phyloP scores from a whole-genome alignment of 1,140 invertebrate species.

The Maconellicoccus hirsutus region DNA sequence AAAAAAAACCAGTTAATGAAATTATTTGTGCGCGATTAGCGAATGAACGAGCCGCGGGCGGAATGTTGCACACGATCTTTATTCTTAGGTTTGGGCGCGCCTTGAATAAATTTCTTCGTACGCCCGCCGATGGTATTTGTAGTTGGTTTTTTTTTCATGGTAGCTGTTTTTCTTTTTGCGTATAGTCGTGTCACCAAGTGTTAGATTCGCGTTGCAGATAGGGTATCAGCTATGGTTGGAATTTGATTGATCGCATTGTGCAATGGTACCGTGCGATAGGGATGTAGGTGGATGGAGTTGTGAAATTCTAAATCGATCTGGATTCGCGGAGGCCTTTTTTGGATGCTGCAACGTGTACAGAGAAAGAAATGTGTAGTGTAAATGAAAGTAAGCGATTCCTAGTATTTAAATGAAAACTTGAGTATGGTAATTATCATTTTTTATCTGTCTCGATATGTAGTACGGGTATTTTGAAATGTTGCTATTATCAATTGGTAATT shows the following conservation, averaged over 20 bases:
- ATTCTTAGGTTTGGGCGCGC: neutral
- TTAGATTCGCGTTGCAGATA: neutral
- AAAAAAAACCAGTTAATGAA: constrained; percentile 20
- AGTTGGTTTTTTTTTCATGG: neutral
- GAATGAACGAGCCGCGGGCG: neutral
- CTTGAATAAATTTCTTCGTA: constrained; percentile 3
- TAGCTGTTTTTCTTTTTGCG: neutral
- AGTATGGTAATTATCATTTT: no score
- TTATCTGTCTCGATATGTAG: no score
- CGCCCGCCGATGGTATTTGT: neutral
- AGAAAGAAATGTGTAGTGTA: no score
- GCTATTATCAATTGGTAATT: no score
- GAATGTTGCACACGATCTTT: neutral
- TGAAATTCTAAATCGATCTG: no score
- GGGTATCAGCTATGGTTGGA: neutral
- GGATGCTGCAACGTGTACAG: no score
- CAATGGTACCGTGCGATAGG: no score
- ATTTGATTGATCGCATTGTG: constrained; percentile 8
- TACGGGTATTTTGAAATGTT: no score
- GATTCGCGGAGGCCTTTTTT: no score
- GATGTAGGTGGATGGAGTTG: no score
- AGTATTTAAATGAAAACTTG: no score
- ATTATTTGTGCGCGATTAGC: constrained; percentile 20
- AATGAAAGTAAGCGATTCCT: no score
- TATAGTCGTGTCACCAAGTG: neutral